Base-by-base conservation (phyloP, 2,797 vertebrate species). In the Falco columbarius region DNA sequence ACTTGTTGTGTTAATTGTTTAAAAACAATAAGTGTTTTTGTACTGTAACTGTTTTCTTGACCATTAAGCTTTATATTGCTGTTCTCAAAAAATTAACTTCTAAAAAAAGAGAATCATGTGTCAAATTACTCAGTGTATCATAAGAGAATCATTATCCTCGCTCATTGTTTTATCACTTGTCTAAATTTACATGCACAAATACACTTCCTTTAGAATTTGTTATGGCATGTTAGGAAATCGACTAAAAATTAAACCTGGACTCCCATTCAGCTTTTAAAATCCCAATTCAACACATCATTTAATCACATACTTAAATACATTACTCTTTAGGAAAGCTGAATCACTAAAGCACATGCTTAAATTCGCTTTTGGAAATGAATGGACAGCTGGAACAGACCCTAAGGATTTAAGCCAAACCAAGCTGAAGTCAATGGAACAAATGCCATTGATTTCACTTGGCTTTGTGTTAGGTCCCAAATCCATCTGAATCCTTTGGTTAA, bases 21-120 rank as follows among this genome's bases (percentile, higher is more conserved):
- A 62, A 90, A 91, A 91, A 67, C 23, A 79, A 5, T 34, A 72
- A 49, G 7, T 54, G 6, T 11, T 47, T 86, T 92, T 67, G 36
- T 77, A 55, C n/a, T 77, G 32, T 42, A 89, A 51, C 32, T 82
- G 9, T 81, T 56, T 68, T 97, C 76, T 82, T 95, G 70, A 80
- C 54, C 71, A 93, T 96, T 93, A 95, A 74, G 49, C 23, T 87
- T 94, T 80, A 63, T 86, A 72, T 56, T 59, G 26, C 54, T 85
- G 30, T 79, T 86, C 46, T 73, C 58, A 77, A 89, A 96, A 95
- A 89, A 61, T 26, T 73, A 91, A 67, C 40, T 84, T 88, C 36
- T 42, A 54, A 84, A 90, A 93, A 92, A 65, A 88, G 66, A 94
- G 82, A 80, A 93, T 4, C 19, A 32, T 81, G 34, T 91, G 55